These are phyloP conservation scores for Ptychadena robeensis DNA, from an alignment of 2,797 vertebrate genomes.

Conservation along the genomic window DNA sequence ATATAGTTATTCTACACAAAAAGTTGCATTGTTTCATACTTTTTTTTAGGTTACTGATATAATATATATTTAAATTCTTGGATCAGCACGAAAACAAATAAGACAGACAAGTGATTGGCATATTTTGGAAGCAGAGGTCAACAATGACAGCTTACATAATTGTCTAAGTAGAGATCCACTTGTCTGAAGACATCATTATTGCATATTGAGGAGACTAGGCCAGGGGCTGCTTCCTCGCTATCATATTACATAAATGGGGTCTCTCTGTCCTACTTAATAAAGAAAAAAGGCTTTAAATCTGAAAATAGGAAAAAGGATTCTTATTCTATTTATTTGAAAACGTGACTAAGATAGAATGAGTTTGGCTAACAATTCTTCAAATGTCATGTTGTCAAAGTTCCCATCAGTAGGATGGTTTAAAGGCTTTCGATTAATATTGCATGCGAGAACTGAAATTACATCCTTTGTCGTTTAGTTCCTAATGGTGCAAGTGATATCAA, in stretches of 20 bases:
- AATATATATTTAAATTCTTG: too few relatives aligned
- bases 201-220: background rate
- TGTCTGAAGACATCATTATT: background rate
- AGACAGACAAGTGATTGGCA: too few relatives aligned
- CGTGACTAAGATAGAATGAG: conserved; percentile 86
- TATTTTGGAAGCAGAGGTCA: too few relatives aligned
- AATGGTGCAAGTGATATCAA: conserved; percentile 87
- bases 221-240: too few relatives aligned
- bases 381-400: conserved; percentile 87
- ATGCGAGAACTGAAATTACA: conserved; percentile 85
- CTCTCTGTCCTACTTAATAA: too few relatives aligned
- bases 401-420: conserved; percentile 88
- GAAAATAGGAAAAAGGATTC: conserved; percentile 81
- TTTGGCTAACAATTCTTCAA: conserved; percentile 85
- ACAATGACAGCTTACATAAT: too few relatives aligned
- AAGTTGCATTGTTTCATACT: too few relatives aligned
- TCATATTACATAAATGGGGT: too few relatives aligned
- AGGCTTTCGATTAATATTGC: conserved; percentile 90
- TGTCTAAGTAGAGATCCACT: too few relatives aligned
- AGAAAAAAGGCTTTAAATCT: conserved; percentile 68
- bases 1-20: too few relatives aligned
- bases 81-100: too few relatives aligned
- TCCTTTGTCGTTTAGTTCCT: conserved; percentile 85
- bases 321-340: conserved; percentile 85
- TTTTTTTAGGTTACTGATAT: too few relatives aligned